Evolutionary conservation across 2,113 vertebrate genomes (phyloP).

Genomic region (Pagrus major): DNA sequence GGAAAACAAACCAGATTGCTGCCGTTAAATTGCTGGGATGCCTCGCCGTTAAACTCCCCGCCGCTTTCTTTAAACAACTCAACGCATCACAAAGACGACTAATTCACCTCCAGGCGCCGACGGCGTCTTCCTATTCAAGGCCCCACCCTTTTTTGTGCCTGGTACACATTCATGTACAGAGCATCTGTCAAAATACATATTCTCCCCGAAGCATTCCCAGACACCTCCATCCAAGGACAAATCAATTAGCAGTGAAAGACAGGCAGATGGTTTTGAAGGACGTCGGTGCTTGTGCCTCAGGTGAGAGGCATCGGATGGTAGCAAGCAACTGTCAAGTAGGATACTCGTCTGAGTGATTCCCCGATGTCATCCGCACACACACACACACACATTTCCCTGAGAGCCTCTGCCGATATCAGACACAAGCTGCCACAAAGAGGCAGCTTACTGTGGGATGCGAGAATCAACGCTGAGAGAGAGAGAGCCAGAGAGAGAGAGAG

Average conservation of each 20-base stretch:
- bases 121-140: background rate
- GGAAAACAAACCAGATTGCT: constrained; percentile 48
- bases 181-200: constrained; percentile 73
- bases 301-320: constrained; percentile 72
- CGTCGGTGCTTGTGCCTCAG: constrained; percentile 72
- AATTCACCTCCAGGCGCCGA: constrained; percentile 39
- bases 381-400: constrained; percentile 33
- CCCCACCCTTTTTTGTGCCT: constrained; percentile 42
- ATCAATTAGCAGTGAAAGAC: constrained; percentile 81
- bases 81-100: constrained; percentile 46
- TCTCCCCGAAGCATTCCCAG: constrained; percentile 57
- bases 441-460: constrained; percentile 42
- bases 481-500: constrained; percentile 30
- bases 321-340: constrained; percentile 77
- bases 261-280: constrained; percentile 84
- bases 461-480: constrained; percentile 31
- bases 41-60: constrained; percentile 23
- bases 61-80: constrained; percentile 61
- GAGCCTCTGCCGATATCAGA: constrained; percentile 60
- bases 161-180: constrained; percentile 33
- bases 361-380: constrained; percentile 37
- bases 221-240: constrained; percentile 81
- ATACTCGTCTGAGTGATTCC: constrained; percentile 68
- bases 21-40: constrained; percentile 34
- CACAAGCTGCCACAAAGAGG: constrained; percentile 58